These are phyloP conservation scores for Hecatera dysodea DNA, from an alignment of 2,888 invertebrate genomes.

Conservation along the genomic window DNA sequence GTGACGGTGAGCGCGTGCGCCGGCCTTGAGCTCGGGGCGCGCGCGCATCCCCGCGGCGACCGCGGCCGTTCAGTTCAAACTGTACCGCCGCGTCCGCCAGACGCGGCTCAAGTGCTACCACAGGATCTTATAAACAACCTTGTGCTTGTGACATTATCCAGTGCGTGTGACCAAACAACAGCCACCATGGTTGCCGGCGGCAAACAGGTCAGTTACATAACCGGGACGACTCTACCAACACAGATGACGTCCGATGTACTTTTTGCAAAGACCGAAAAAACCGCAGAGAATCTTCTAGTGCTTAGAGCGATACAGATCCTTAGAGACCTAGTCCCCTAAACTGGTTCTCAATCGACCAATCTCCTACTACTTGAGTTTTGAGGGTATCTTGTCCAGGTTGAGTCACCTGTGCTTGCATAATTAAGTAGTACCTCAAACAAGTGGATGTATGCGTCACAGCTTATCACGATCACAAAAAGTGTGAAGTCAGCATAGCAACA, in stretches of 20 bases:
- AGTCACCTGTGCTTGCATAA: constrained; percentile 35
- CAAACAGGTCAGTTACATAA: constrained; percentile 86
- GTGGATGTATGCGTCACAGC: constrained; percentile 41
- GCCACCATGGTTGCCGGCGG: constrained; percentile 90
- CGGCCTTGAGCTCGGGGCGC: constrained; percentile 78
- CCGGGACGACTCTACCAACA: constrained; percentile 66
- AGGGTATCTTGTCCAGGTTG: constrained; percentile 14
- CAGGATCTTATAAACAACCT: constrained; percentile 62
- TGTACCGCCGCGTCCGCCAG: constrained; percentile 88
- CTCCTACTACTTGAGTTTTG: constrained; percentile 12
- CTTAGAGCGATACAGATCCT: constrained; percentile 1
- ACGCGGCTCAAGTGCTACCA: constrained; percentile 84
- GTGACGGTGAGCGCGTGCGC: constrained; percentile 67
- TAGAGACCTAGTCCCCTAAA: constrained; percentile 2
- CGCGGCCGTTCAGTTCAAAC: constrained; percentile 86
- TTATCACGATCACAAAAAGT: constrained; percentile 64
- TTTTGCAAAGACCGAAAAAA: constrained; percentile 36
- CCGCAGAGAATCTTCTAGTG: constrained; percentile 42
- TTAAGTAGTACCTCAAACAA: constrained; percentile 33
- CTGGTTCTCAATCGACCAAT: constrained; percentile 7
- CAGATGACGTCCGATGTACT: constrained; percentile 33
- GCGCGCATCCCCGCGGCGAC: constrained; percentile 76
- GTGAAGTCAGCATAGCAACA: constrained; percentile 76
- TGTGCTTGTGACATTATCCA: constrained; percentile 80
- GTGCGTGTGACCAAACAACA: constrained; percentile 78